These are phyloP conservation scores for Knipowitschia caucasica DNA, from an alignment of 2,797 vertebrate genomes.

Conservation along the genomic window DNA sequence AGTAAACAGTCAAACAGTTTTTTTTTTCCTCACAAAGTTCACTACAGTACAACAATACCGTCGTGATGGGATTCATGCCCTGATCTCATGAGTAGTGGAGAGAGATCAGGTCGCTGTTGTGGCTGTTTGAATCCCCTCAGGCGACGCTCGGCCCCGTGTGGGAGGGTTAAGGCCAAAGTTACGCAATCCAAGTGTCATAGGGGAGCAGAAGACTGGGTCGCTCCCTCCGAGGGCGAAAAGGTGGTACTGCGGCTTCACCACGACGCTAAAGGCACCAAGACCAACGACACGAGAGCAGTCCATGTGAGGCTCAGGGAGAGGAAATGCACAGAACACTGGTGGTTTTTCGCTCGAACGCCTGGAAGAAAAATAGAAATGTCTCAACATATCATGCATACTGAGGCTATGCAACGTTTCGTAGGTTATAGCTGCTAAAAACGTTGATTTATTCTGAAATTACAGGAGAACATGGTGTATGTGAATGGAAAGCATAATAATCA, in stretches of 20 bases:
- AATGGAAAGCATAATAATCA: no score
- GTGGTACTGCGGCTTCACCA: conserved; percentile 79
- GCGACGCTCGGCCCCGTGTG: conserved; percentile 43
- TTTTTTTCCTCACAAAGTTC: conserved; percentile 62
- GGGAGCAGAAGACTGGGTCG: conserved; percentile 47
- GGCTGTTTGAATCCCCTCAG: conserved; percentile 49
- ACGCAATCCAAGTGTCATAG: conserved; percentile 61
- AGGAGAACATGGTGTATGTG: no score
- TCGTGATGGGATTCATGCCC: conserved; percentile 48
- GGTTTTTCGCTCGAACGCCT: conserved; percentile 92
- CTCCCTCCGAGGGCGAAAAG: conserved; percentile 45
- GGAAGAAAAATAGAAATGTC: conserved; percentile 1
- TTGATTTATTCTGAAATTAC: no score
- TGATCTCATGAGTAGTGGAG: conserved; percentile 23
- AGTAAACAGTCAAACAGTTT: conserved; percentile 52
- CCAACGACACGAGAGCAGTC: conserved; percentile 79
- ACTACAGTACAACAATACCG: conserved; percentile 68
- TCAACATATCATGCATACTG: conserved; percentile 1
- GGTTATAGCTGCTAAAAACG: no score
- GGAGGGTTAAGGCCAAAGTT: conserved; percentile 65
- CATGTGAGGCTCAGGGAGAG: conserved; percentile 73
- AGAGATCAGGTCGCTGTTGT: conserved; percentile 41
- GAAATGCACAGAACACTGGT: conserved; percentile 78
- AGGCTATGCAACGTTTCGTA: no score
- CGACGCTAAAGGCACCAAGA: conserved; percentile 84